Conservation (phyloP, 1,140 invertebrate genomes). For the Drosophila pectinifera region DNA sequence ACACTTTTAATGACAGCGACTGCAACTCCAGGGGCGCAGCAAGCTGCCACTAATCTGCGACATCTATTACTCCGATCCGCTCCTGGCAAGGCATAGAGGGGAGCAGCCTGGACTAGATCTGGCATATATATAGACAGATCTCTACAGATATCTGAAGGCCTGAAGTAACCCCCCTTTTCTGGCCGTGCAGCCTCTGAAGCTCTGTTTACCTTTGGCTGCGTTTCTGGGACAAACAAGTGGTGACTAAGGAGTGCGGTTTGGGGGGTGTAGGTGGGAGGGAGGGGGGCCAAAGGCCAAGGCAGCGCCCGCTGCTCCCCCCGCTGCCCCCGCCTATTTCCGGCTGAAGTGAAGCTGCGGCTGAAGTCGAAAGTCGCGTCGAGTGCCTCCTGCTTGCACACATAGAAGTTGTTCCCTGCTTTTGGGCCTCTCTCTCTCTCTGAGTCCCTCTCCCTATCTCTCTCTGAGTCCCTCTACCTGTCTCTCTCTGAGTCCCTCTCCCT, state of each 20-base stretch:
- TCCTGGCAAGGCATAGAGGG: neutral
- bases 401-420: neutral
- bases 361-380: conserved; percentile 20
- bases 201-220: conserved; percentile 53
- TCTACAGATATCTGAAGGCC: too few relatives aligned
- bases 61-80: conserved; percentile 37
- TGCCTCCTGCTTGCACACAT: conserved; percentile 9
- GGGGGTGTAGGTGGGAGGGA: neutral
- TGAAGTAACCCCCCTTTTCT: too few relatives aligned
- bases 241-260: neutral
- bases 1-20: conserved; percentile 72
- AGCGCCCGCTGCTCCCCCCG: conserved; percentile 19
- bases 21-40: conserved; percentile 28
- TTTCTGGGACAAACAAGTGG: conserved; percentile 41
- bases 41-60: conserved; percentile 43
- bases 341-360: conserved; percentile 35
- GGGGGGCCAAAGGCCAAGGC: conserved; percentile 41
- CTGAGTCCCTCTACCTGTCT: too few relatives aligned
- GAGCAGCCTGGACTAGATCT: too few relatives aligned
- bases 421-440: too few relatives aligned
- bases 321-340: conserved; percentile 68
- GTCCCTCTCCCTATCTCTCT: too few relatives aligned
- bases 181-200: conserved; percentile 10
- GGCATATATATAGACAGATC: too few relatives aligned
- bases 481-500: neutral